phyloP scores from a whole-genome alignment of 2,797 vertebrate genomes.

The Hippoglossus hippoglossus region DNA sequence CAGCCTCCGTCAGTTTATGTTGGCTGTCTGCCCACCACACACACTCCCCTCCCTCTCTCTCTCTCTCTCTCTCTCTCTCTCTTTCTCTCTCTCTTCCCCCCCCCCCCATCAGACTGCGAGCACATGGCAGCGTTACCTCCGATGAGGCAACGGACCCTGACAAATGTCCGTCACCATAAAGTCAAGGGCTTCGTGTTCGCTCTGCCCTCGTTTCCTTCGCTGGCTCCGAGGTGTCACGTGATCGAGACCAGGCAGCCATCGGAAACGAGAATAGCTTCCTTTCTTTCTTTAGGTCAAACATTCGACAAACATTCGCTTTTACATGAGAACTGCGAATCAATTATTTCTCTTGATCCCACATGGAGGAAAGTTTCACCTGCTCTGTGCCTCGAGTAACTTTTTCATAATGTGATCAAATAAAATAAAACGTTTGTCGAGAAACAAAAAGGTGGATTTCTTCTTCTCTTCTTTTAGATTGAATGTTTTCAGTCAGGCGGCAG shows the following conservation, averaged over 20 bases:
- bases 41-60: conserved; percentile 4
- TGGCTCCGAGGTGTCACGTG: conserved; percentile 1
- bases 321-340: background rate
- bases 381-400: background rate
- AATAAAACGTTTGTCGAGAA: background rate
- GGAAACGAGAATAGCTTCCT: no score
- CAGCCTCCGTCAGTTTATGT: conserved; percentile 70
- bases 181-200: conserved; percentile 51
- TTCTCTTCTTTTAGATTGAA: background rate
- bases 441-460: background rate
- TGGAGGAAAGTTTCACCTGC: no score
- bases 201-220: conserved; percentile 28
- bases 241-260: background rate
- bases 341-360: background rate
- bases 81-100: conserved; percentile 18
- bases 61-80: conserved; percentile 18
- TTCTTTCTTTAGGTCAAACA: background rate
- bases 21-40: conserved; percentile 64
- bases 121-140: conserved; percentile 56
- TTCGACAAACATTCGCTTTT: background rate
- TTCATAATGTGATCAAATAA: background rate
- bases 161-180: conserved; percentile 63
- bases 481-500: conserved; percentile 17
- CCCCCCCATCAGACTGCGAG: conserved; percentile 40
- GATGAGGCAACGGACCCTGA: conserved; percentile 62